Evolutionary conservation across 2,797 vertebrate genomes (phyloP), one percentile per base, ranked within the genome.

Genomic region (Clarias laeviceps): DNA sequence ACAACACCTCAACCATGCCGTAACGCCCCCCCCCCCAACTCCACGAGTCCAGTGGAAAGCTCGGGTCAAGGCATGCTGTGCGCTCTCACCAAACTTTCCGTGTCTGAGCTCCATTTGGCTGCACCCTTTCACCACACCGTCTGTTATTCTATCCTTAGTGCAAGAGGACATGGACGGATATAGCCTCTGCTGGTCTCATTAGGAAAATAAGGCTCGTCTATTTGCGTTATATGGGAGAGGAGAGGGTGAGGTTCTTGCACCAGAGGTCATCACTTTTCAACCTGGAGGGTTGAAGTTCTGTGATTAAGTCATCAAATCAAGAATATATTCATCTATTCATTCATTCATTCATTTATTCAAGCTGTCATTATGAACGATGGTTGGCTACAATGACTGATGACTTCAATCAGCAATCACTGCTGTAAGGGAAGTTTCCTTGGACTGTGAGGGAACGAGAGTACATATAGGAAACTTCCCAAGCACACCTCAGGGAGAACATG

Each of bases 111-210:
- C 8, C 40, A 84, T 65, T 84, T 65, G 72, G 72, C 72, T 77
- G 82, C 82, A 73, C 69, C 82, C 37, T 34, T 86, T 18, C 40
- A 73, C 83, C 72, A 68, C 79, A 72, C 29, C 17, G 56, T 76
- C 74, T 87, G 85, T 83, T 73, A 40, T 82, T 82, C 72, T 84
- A 84, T 88, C 78, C 79, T 79, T 34, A 77, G 74, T 59, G 82
- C 76, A 24, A 80, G 84, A 17, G 69, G 87, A 82, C 84, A 88
- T 11, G 24, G 66, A 84, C 89, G 64, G 54, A 88, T 88, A 88
- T 88, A 90, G 82, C 86, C 79, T 57, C 27, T 11, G 84, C 45
- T 66, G 87, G 84, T 87, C 87, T 89, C 84, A 85, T 87, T 86
- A 83, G 70, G 59, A 84, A 87, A 90, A 90, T 82, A 90, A 86